Conservation (phyloP, 1,140 invertebrate genomes). For the Drosophila punjabiensis region DNA sequence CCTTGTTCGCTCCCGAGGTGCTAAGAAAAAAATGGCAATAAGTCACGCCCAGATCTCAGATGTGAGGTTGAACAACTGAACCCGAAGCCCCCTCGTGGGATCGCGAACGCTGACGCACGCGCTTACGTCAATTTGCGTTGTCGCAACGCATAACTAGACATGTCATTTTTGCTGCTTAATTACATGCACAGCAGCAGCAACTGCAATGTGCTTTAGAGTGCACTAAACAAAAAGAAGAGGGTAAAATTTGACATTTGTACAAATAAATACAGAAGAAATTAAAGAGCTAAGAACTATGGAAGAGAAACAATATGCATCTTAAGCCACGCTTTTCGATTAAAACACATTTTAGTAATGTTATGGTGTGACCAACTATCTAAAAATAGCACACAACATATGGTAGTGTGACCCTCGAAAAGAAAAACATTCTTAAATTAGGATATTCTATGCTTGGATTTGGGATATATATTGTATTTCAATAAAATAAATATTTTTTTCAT, state of each 20-base stretch:
- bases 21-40: conserved; percentile 37
- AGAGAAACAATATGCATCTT: too few relatives aligned
- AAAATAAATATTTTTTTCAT: too few relatives aligned
- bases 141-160: conserved; percentile 73
- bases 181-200: conserved; percentile 58
- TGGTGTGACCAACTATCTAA: too few relatives aligned
- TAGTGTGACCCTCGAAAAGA: too few relatives aligned
- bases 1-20: conserved; percentile 53
- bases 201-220: conserved; percentile 17
- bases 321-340: too few relatives aligned
- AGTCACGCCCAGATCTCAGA: conserved; percentile 56
- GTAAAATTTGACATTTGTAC: background rate
- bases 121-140: conserved; percentile 78
- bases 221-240: background rate
- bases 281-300: background rate
- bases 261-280: background rate
- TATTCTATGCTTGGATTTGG: too few relatives aligned
- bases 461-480: too few relatives aligned
- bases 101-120: conserved; percentile 59
- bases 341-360: too few relatives aligned
- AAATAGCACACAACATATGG: too few relatives aligned
- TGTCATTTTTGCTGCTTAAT: conserved; percentile 78
- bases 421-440: too few relatives aligned
- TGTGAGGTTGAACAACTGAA: conserved; percentile 31
- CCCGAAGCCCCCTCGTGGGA: conserved; percentile 4